These are phyloP conservation scores for Tortricodes alternella DNA, from an alignment of 2,888 invertebrate species.

Conservation along the genomic window DNA sequence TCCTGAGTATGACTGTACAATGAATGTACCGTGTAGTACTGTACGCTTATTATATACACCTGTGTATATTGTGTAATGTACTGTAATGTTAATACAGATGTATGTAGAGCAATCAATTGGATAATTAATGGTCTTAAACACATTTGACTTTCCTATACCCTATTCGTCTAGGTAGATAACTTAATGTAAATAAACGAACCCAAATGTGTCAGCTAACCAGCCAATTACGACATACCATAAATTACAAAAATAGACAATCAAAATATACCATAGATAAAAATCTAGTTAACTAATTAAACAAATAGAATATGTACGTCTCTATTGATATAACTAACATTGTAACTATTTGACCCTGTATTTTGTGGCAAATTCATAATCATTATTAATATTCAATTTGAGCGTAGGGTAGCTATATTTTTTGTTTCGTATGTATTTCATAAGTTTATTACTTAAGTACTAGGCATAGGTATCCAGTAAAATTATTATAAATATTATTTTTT, in stretches of 20 bases:
- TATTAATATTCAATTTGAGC: no score
- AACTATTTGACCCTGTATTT: background rate
- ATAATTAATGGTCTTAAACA: background rate
- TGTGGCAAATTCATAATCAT: no score
- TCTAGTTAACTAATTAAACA: background rate
- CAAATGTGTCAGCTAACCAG: no score
- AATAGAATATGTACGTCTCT: background rate
- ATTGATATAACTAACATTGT: background rate
- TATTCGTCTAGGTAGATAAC: no score
- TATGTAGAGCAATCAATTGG: background rate
- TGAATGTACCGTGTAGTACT: constrained; percentile 5
- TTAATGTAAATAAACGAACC: no score
- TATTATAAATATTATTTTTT: constrained; percentile 20
- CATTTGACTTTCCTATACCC: background rate
- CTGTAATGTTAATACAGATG: constrained; percentile 32
- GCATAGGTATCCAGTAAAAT: no score
- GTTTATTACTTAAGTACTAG: no score
- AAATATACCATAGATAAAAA: background rate
- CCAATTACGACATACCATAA: no score
- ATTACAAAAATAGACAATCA: background rate
- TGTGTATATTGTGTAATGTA: constrained; percentile 35
- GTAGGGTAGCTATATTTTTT: background rate
- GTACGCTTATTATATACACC: constrained; percentile 32
- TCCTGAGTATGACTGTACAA: constrained; percentile 12
- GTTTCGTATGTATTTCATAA: no score